Evolutionary conservation across 2,797 vertebrate species (phyloP).

Genomic region (Diceros bicornis): DNA sequence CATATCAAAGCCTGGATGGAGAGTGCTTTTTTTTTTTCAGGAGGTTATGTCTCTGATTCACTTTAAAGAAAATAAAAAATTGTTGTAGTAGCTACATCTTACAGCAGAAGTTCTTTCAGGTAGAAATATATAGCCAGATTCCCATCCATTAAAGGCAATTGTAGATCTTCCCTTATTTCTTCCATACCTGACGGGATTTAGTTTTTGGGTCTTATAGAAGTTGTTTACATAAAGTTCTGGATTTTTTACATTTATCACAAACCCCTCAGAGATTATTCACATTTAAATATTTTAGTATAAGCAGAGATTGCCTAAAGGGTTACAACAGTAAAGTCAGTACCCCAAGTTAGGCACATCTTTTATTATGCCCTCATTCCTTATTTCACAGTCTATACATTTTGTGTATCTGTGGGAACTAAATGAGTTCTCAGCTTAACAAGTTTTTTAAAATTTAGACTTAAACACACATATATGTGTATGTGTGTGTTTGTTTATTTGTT

Average conservation of each 20-base stretch:
- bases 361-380: not conserved
- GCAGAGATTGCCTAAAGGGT: not conserved
- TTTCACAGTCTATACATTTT: not conserved
- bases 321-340: not conserved
- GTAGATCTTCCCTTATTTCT: not conserved
- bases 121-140: not conserved
- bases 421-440: not conserved
- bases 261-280: not conserved
- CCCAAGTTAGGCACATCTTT: not conserved
- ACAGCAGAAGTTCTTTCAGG: not conserved
- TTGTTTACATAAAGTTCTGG: not conserved
- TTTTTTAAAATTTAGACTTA: not conserved
- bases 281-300: not conserved
- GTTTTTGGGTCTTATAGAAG: not conserved
- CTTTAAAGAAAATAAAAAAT: slow-evolving; percentile 26
- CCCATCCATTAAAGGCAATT: not conserved
- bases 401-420: not conserved
- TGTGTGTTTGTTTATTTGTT: not conserved
- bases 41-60: not conserved
- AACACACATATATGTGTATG: too few relatives aligned
- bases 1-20: slow-evolving; percentile 52
- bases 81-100: not conserved
- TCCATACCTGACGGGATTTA: not conserved
- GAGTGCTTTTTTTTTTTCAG: not conserved
- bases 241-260: slow-evolving; percentile 17